Conservation (phyloP, 2,888 invertebrate genomes). For the Melanophora roralis region DNA sequence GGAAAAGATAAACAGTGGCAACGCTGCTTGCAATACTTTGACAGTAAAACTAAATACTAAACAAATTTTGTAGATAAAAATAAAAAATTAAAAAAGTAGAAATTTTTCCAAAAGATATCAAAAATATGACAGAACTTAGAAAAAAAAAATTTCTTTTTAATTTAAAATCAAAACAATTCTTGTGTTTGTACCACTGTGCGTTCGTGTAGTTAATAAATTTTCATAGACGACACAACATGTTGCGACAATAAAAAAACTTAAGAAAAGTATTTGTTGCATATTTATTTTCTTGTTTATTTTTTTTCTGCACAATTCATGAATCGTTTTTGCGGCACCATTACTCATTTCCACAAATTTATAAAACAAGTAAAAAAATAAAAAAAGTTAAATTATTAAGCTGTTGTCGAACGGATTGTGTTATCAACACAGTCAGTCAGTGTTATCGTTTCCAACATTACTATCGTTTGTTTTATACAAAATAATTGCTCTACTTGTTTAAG, state of each 20-base stretch:
- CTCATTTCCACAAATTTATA: conserved; percentile 22
- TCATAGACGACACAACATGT: conserved; percentile 43
- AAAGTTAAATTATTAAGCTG: conserved; percentile 51
- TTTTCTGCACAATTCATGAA: conserved; percentile 12
- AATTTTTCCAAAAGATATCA: too few relatives aligned
- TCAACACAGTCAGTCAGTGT: not conserved
- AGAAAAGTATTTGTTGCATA: not conserved
- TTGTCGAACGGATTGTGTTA: conserved; percentile 47
- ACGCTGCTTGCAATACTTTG: too few relatives aligned
- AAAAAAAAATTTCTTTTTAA: too few relatives aligned
- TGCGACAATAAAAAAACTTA: conserved; percentile 19
- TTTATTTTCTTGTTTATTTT: not conserved
- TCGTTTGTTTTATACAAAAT: not conserved
- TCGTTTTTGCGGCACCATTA: conserved; percentile 37
- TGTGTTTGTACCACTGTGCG: conserved; percentile 27
- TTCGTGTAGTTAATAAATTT: conserved; percentile 47
- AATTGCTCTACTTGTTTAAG: not conserved
- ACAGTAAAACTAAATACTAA: too few relatives aligned
- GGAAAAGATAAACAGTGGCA: too few relatives aligned
- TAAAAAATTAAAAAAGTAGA: too few relatives aligned
- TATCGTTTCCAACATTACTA: not conserved
- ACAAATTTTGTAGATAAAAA: too few relatives aligned
- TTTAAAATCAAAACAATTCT: too few relatives aligned
- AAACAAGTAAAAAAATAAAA: conserved; percentile 22
- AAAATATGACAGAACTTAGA: not conserved